Conservation (phyloP, 2,113 vertebrate species). For the Anseranas semipalmata region DNA sequence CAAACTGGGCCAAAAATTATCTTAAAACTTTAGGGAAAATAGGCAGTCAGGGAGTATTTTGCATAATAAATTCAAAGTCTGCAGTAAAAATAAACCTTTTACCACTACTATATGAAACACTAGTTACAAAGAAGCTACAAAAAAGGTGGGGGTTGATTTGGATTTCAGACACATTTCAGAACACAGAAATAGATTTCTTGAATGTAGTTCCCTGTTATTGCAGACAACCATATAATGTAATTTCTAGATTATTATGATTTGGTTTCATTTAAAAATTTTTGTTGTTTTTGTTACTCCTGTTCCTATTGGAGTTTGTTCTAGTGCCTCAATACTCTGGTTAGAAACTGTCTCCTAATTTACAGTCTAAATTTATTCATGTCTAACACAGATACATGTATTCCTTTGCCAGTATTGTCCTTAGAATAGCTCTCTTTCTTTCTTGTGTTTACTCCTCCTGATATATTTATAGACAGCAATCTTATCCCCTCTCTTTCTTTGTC, state of each 20-base stretch:
- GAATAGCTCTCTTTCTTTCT: not conserved
- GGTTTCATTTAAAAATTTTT: not conserved
- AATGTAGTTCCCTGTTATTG: not conserved
- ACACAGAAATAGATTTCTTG: not conserved
- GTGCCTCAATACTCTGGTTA: not conserved
- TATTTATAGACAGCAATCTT: not conserved
- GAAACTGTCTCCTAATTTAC: not conserved
- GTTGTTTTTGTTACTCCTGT: not conserved
- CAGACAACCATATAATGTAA: not conserved
- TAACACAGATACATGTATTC: not conserved
- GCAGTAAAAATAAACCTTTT: conserved; percentile 11
- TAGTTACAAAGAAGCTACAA: not conserved
- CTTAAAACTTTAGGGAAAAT: not conserved
- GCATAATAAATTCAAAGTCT: conserved; percentile 10
- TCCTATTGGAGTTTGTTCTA: not conserved
- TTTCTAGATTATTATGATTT: not conserved
- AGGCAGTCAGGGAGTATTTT: conserved; percentile 16
- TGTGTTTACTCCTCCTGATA: not conserved
- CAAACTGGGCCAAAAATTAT: conserved; percentile 29
- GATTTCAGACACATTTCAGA: not conserved
- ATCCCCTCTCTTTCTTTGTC: not conserved
- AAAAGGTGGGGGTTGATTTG: not conserved
- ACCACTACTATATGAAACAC: not conserved
- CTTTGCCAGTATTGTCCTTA: not conserved
- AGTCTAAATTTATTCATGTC: not conserved